phyloP scores from a whole-genome alignment of 37 sponge, comb jelly and placozoan species.

The Spongilla lacustris region DNA sequence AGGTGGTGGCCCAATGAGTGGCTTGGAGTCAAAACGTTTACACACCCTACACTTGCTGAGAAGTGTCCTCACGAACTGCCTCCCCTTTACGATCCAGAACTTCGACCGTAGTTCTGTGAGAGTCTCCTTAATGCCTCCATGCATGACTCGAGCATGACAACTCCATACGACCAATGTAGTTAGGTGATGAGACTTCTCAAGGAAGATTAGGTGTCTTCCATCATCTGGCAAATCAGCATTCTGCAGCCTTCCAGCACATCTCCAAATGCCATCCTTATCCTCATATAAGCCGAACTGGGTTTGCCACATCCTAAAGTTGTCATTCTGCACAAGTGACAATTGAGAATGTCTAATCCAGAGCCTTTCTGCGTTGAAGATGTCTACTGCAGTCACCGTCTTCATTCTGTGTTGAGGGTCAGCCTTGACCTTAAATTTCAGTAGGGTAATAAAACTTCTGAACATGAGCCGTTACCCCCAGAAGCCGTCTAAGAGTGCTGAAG shows the following conservation, averaged over 20 bases:
- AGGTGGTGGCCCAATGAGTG: not conserved
- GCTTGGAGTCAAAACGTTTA: not conserved
- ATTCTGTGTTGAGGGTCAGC: not conserved
- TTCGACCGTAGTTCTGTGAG: not conserved
- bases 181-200: slow-evolving; percentile 8
- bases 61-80: not conserved
- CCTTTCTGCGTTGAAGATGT: not conserved
- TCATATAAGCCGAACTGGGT: not conserved
- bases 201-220: slow-evolving; percentile 8
- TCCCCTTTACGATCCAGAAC: slow-evolving; percentile 9
- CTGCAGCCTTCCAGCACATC: slow-evolving; percentile 29
- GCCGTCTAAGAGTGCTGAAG: not conserved
- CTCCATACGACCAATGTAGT: slow-evolving; percentile 6
- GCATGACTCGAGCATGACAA: slow-evolving; percentile 7
- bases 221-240: slow-evolving; percentile 20
- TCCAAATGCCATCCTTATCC: slow-evolving; percentile 17
- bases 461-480: slow-evolving; percentile 8
- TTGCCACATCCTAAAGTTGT: not conserved
- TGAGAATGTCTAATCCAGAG: slow-evolving; percentile 29
- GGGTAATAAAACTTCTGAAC: not conserved
- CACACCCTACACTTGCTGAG: slow-evolving; percentile 2
- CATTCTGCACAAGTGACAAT: not conserved
- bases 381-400: not conserved
- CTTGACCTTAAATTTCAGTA: not conserved
- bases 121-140: not conserved